Conservation (phyloP, 2,888 invertebrate species). For the Leptopterna dolabrata region DNA sequence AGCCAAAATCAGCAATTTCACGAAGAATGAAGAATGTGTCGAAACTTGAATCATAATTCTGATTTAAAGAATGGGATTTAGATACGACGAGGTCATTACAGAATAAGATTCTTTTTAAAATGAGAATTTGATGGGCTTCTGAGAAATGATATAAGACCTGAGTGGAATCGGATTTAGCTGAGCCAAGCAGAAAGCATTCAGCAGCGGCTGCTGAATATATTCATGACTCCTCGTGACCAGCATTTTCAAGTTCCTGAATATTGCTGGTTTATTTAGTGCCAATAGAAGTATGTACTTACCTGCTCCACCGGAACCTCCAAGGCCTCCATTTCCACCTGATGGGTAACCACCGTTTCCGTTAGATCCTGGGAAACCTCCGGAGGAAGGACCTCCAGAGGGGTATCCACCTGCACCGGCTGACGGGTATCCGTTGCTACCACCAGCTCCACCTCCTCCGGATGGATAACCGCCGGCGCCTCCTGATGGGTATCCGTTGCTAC, state of each 20-base stretch:
- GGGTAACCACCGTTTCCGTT: slow-evolving; percentile 31
- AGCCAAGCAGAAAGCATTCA: too few species aligned
- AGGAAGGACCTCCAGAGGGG: slow-evolving; percentile 21
- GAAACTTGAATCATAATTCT: neutral
- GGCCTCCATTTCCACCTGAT: slow-evolving; percentile 32
- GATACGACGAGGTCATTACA: neutral
- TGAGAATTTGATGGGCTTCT: too few species aligned
- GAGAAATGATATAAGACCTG: too few species aligned
- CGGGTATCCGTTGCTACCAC: slow-evolving; percentile 3
- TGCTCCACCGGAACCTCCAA: slow-evolving; percentile 1
- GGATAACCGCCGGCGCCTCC: slow-evolving; percentile 48
- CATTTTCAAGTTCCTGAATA: too few species aligned
- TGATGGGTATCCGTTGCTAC: neutral
- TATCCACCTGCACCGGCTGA: slow-evolving; percentile 12
- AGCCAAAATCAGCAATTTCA: too few species aligned
- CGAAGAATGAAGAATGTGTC: too few species aligned
- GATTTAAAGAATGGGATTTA: neutral
- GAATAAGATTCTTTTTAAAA: too few species aligned
- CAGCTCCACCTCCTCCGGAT: slow-evolving; percentile 33
- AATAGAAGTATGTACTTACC: neutral
- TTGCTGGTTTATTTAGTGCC: too few species aligned
- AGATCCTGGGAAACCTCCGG: slow-evolving; percentile 25
- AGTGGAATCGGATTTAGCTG: too few species aligned
- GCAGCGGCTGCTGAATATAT: too few species aligned
- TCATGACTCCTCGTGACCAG: too few species aligned